Evolutionary conservation across 2,797 vertebrate species (phyloP).

Genomic region (Rhinophrynus dorsalis): DNA sequence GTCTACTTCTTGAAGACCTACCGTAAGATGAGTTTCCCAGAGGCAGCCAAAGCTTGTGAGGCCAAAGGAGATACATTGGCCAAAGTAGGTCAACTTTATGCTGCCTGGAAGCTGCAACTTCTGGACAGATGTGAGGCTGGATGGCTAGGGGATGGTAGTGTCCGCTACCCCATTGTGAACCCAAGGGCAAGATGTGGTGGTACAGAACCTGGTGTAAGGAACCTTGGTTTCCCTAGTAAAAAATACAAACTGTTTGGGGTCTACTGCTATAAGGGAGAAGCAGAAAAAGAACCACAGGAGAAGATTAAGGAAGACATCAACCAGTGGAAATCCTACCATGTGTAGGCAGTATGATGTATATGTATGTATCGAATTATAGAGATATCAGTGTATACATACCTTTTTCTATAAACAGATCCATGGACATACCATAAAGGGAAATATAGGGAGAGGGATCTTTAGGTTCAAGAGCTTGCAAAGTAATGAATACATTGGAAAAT

Average conservation of each 20-base stretch:
- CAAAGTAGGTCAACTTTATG: constrained; percentile 92
- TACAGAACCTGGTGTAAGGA: constrained; percentile 81
- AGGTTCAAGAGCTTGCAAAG: too few species aligned
- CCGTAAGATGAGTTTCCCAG: constrained; percentile 84
- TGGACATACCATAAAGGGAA: too few species aligned
- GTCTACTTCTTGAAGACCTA: constrained; percentile 93
- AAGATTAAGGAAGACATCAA: constrained; percentile 11
- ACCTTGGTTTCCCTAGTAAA: constrained; percentile 89
- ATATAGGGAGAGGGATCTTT: too few species aligned
- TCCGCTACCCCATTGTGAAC: constrained; percentile 94
- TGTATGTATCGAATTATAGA: background rate
- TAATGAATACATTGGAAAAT: too few species aligned
- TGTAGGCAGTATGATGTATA: background rate
- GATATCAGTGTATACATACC: background rate
- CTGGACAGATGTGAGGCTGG: constrained; percentile 91
- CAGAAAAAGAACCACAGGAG: background rate
- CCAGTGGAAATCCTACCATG: constrained; percentile 24
- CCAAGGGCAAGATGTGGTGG: constrained; percentile 88
- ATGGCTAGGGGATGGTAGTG: constrained; percentile 89
- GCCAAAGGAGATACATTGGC: constrained; percentile 77
- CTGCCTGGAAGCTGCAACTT: constrained; percentile 91
- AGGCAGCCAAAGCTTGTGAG: constrained; percentile 82
- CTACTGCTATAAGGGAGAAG: constrained; percentile 80
- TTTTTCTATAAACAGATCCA: too few species aligned
- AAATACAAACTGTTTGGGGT: constrained; percentile 89